Evolutionary conservation across 2,888 invertebrate species (phyloP), one percentile per base, ranked within the genome.

Genomic region (Aleiodes alternator): DNA sequence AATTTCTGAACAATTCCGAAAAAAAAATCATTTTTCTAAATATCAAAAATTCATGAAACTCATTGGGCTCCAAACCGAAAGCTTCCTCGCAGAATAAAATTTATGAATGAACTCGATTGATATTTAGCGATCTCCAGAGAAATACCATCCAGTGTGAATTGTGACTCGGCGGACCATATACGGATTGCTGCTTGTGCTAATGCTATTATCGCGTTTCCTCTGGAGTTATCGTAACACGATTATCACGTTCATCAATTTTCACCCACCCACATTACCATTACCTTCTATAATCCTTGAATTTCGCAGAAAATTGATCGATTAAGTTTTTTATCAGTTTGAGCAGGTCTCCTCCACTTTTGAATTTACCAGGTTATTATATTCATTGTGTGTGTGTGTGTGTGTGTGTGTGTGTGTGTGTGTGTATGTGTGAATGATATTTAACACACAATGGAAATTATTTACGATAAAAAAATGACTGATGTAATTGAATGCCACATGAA

Each of bases 191-290:
- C 23, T 23, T 1, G 23, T 14, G 61, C 14, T 43, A 43, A 61
- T 61, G 38, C 61, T 61, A 61, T 61, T 61, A 61, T 61, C 61
- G 38, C 61, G n/a, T 61, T 61, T 61, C 43, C 61, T 38, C 38
- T 43, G 43, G 61, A 61, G 61, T 61, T 61, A 61, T 61, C 61
- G 61, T 61, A 61, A 61, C 43, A 34, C 61, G 61, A 61, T 61
- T 61, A 61, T 38, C 61, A 61, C 61, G 61, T 8, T 61, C 43
- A n/a, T 16, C 38, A 38, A 61, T 61, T 61, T 43, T 34, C 59
- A 34, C n/a, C 38, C 34, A 38, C 38, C 38, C 5, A 38, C 38
- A 23, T 23, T 23, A 23, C 23, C 23, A 23, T 23, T 23, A 23
- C 2, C 1, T 23, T 23, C 23, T 23, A 23, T 23, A n/a, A n/a